phyloP scores from a whole-genome alignment of 2,797 vertebrate species.

The Alca torda region DNA sequence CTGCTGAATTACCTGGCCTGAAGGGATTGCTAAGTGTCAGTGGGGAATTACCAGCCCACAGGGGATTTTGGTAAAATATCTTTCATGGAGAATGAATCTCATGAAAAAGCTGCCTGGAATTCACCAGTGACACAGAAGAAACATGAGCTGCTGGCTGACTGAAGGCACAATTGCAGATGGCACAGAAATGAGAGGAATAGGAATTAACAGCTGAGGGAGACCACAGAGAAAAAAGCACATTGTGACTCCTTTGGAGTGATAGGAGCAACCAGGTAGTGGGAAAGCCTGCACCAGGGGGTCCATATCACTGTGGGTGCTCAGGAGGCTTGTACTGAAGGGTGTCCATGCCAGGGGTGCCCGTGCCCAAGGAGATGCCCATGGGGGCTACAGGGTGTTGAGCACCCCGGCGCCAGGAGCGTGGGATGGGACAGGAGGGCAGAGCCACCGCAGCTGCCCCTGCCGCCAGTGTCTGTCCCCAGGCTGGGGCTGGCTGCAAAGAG shows the following conservation, averaged over 20 bases:
- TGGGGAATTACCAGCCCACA: neutral
- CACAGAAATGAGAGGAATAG: neutral
- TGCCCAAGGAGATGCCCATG: neutral
- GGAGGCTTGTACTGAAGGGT: neutral
- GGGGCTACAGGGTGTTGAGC: neutral
- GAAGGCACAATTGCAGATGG: neutral
- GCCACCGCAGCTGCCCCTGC: accelerated
- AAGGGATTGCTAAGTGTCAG: neutral
- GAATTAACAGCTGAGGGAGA: neutral
- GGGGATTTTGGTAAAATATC: neutral
- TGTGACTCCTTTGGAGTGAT: neutral
- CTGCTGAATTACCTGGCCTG: neutral
- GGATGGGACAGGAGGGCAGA: neutral
- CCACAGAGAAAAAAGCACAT: neutral
- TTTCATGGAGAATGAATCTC: neutral
- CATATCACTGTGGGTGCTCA: neutral
- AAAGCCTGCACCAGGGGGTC: neutral
- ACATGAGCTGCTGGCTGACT: neutral
- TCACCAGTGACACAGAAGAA: neutral
- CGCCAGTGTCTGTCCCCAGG: neutral
- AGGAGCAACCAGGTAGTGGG: neutral
- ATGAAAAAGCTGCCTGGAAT: neutral
- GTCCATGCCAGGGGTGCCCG: neutral
- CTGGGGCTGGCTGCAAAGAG: neutral
- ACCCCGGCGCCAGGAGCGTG: neutral